phyloP scores from a whole-genome alignment of 35 echinoderm and acorn worm species.

The Strongylocentrotus purpuratus region DNA sequence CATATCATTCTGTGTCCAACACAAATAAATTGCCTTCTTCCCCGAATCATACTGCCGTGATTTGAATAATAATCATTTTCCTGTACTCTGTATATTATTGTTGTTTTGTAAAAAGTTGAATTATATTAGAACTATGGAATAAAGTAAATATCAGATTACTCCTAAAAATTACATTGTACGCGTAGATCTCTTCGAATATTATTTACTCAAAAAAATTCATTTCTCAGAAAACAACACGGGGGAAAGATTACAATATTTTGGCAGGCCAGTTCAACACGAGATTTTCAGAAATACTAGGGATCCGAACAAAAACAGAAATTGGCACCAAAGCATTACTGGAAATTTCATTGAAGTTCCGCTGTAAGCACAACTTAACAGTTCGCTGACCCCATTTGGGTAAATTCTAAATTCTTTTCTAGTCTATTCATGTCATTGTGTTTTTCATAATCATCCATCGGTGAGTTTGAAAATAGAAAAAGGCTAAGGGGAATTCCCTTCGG shows the following conservation, averaged over 20 bases:
- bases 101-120: no score
- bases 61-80: neutral
- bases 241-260: neutral
- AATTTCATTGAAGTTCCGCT: no score
- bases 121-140: no score
- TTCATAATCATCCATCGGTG: neutral
- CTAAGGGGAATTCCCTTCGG: neutral
- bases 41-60: neutral
- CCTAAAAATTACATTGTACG: no score
- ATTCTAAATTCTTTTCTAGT: neutral
- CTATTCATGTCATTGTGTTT: neutral
- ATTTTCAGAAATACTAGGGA: neutral
- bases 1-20: no score
- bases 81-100: neutral
- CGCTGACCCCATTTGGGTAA: no score
- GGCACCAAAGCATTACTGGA: neutral
- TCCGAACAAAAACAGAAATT: neutral
- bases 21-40: no score
- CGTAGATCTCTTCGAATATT: no score
- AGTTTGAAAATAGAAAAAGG: neutral
- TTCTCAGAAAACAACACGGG: neutral
- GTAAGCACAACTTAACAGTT: no score
- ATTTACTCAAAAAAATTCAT: neutral
- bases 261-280: neutral
- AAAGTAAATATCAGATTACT: no score